A percentile compares a stretch with the other conserved stretches of the same genome.
phyloP scores from a whole-genome alignment of 1,140 invertebrate species.

The Euwallacea similis region DNA sequence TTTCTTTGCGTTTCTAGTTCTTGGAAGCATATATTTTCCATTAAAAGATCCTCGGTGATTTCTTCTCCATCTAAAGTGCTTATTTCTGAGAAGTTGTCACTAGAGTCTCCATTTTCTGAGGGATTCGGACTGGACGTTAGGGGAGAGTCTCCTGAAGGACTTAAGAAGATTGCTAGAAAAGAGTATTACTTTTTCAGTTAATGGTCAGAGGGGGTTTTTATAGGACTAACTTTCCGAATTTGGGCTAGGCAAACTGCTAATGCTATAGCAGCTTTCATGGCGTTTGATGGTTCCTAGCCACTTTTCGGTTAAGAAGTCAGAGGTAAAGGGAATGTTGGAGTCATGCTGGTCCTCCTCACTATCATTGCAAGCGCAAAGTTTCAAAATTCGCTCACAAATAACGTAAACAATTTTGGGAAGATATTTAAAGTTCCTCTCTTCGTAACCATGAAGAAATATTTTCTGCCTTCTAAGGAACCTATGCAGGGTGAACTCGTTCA shows the following conservation, averaged over 20 bases:
- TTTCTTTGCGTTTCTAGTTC: conserved; percentile 48
- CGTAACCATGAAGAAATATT: conserved; percentile 76
- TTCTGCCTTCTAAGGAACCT: conserved; percentile 75
- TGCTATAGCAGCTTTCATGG: conserved; percentile 48
- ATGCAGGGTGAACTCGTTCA: conserved; percentile 66
- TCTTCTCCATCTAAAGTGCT: conserved; percentile 48
- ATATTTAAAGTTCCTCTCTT: conserved; percentile 74
- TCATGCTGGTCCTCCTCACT: conserved; percentile 55
- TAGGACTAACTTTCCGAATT: conserved; percentile 44
- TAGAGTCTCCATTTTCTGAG: conserved; percentile 43
- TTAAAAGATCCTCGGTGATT: conserved; percentile 44
- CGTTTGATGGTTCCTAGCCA: conserved; percentile 39
- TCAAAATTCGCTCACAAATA: conserved; percentile 74
- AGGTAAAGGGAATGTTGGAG: conserved; percentile 54
- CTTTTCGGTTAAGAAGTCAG: conserved; percentile 54
- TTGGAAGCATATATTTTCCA: conserved; percentile 51
- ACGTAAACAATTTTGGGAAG: conserved; percentile 71
- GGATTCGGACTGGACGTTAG: conserved; percentile 46
- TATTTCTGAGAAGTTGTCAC: conserved; percentile 44
- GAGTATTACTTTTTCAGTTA: conserved; percentile 6
- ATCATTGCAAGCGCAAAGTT: conserved; percentile 65
- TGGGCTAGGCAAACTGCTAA: conserved; percentile 42
- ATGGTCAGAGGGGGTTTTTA: conserved; percentile 7
- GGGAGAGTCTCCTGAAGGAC: conserved; percentile 39
- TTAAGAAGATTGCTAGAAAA: conserved; percentile 40